These are phyloP conservation scores for Andrena minutula DNA, from an alignment of 2,888 invertebrate species.

Conservation along the genomic window DNA sequence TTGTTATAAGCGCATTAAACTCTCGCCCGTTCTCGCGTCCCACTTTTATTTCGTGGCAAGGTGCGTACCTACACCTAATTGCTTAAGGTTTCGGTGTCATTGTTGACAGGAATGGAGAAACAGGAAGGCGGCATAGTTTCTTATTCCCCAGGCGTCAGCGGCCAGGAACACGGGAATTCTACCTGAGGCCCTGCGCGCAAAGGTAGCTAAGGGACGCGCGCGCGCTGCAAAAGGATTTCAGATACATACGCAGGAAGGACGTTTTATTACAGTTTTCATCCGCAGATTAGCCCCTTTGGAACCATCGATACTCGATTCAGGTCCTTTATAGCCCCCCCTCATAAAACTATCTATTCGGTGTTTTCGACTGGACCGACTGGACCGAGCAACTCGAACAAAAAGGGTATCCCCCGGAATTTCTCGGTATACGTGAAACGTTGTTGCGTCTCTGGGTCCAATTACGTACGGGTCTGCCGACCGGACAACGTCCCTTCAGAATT, in stretches of 20 bases:
- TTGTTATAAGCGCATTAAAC: background rate
- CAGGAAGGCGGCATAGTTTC: conserved; percentile 25
- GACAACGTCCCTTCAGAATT: conserved; percentile 50
- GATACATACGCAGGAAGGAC: conserved; percentile 62
- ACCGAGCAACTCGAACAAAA: conserved; percentile 74
- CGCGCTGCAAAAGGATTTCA: conserved; percentile 65
- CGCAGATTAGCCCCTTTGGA: conserved; percentile 83
- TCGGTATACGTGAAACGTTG: conserved; percentile 71
- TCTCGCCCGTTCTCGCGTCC: background rate
- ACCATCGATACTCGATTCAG: conserved; percentile 81
- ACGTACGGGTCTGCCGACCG: conserved; percentile 70
- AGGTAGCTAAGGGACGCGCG: conserved; percentile 50
- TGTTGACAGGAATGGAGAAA: background rate
- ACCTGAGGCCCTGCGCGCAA: conserved; percentile 46
- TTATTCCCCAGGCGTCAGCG: conserved; percentile 7
- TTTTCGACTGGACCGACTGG: conserved; percentile 74
- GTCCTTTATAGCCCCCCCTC: conserved; percentile 78
- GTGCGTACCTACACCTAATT: background rate
- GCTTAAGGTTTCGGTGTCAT: background rate
- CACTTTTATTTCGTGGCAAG: background rate
- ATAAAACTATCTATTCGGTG: conserved; percentile 83
- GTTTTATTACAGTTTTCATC: conserved; percentile 83
- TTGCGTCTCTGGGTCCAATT: conserved; percentile 73
- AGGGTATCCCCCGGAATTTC: conserved; percentile 72
- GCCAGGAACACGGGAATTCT: conserved; percentile 21